Base-by-base conservation (phyloP, 2,797 vertebrate genomes). In the Masticophis lateralis region DNA sequence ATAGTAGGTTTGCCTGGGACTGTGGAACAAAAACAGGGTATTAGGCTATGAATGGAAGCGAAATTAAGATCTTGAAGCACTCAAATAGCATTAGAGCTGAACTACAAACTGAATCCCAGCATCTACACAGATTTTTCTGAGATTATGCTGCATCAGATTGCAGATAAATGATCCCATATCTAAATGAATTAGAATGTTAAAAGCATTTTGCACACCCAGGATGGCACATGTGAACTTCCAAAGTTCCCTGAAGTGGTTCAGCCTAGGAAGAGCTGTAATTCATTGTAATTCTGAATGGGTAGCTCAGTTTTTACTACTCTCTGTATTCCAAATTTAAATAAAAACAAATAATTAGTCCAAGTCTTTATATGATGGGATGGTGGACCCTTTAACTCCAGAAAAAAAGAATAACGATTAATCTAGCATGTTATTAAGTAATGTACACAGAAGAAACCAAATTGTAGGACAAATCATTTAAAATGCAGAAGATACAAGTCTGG, bases 1-100 rank as follows among this genome's bases (percentile, higher is more conserved):
- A 99, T 99, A 91, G 98, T 98, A 96, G 99, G 99, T 95, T 98
- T 99, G 91, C 98, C 98, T 86, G 99, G 99, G 94, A 99, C 99
- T 99, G 96, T 96, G 98, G 96, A 96, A 97, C 94, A 97, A 95
- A 97, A 95, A 97, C 96, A 97, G 94, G 95, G 95, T 96, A 95
- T 97, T 95, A 89, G 79, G 86, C 25, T 61, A 12, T 57, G 7
- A 12, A 43, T 59, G 27, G 83, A 61, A 91, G 32, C 32, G 56
- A 91, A 56, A 14, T 32, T 20, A 79, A 57, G 14, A 74, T 56
- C 43, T 51, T 43, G 74, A 59, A 63, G 57, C 47, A 93, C 5
- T 14, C n/a, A 55, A 79, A 59, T 20, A 89, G 63, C 18, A 22
- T 86, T 74, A 61, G 22, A 90, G 32, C n/a, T 61, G 32, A 83